Conservation (phyloP, 2,888 invertebrate species). For the Griposia aprilina region DNA sequence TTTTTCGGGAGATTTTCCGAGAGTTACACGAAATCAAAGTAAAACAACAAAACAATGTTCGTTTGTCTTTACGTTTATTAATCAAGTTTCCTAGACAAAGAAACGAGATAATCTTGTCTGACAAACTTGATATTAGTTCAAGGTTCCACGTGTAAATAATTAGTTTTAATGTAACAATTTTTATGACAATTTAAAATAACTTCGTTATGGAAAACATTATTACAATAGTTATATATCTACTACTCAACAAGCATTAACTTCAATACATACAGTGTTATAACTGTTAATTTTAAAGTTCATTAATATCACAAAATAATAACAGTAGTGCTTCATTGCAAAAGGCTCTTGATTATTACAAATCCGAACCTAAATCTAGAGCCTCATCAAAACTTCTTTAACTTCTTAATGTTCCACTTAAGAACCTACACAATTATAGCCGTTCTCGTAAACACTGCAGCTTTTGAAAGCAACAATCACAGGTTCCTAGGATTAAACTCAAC, state of each 20-base stretch:
- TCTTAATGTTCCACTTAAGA: background rate
- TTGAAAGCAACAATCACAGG: constrained; percentile 2
- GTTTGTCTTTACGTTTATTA: background rate
- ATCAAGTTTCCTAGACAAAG: background rate
- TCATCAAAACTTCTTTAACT: constrained; percentile 47
- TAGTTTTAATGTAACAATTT: background rate
- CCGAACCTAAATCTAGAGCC: too few species aligned
- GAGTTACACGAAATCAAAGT: background rate
- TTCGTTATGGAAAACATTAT: too few species aligned
- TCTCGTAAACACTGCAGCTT: background rate
- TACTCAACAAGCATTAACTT: too few species aligned
- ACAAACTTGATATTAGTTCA: background rate
- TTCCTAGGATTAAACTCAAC: constrained; percentile 69
- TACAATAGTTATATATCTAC: too few species aligned
- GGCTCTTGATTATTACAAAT: background rate
- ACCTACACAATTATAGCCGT: background rate
- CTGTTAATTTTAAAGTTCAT: background rate
- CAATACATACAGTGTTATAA: too few species aligned
- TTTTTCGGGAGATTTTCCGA: background rate
- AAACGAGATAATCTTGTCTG: background rate
- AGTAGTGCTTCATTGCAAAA: background rate
- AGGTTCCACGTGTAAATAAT: background rate
- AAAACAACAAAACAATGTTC: background rate
- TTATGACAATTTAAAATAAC: background rate
- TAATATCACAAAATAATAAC: background rate